phyloP scores from a whole-genome alignment of 2,797 vertebrate genomes.

The Pipistrellus pipistrellus region DNA sequence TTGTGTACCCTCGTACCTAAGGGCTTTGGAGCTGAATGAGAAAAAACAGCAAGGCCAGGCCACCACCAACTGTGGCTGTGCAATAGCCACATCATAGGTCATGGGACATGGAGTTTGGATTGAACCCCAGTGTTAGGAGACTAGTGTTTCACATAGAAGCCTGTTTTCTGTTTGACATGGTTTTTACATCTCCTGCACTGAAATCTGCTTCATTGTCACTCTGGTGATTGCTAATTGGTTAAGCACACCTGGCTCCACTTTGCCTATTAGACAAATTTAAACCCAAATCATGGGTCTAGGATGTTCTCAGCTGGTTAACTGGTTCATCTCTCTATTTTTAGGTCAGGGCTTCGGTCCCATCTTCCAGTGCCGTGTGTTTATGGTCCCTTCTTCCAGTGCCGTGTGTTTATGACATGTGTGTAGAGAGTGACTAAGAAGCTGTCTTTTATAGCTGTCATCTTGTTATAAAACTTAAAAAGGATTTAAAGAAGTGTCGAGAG shows the following conservation, averaged over 20 bases:
- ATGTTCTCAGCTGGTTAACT: conserved; percentile 24
- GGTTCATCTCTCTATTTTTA: conserved; percentile 53
- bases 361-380: neutral
- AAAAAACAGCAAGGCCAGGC: neutral
- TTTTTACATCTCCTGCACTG: neutral
- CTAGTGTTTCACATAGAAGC: neutral
- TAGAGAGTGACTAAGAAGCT: conserved; percentile 48
- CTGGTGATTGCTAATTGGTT: conserved; percentile 67
- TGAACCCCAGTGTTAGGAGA: neutral
- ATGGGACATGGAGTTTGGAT: neutral
- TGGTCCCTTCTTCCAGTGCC: neutral
- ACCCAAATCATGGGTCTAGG: conserved; percentile 32
- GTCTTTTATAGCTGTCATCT: conserved; percentile 50
- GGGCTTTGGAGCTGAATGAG: neutral
- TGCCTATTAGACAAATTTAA: conserved; percentile 46
- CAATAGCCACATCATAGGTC: neutral
- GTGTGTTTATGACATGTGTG: conserved; percentile 25
- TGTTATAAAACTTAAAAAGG: conserved; percentile 47
- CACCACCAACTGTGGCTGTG: fast-evolving
- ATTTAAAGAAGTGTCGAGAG: neutral
- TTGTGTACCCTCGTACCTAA: neutral
- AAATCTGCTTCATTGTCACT: neutral
- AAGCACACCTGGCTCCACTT: conserved; percentile 68
- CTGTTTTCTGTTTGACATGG: neutral
- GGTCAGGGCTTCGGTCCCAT: neutral